Evolutionary conservation across 2,888 invertebrate genomes (phyloP).

Genomic region (Deilephila porcellus): DNA sequence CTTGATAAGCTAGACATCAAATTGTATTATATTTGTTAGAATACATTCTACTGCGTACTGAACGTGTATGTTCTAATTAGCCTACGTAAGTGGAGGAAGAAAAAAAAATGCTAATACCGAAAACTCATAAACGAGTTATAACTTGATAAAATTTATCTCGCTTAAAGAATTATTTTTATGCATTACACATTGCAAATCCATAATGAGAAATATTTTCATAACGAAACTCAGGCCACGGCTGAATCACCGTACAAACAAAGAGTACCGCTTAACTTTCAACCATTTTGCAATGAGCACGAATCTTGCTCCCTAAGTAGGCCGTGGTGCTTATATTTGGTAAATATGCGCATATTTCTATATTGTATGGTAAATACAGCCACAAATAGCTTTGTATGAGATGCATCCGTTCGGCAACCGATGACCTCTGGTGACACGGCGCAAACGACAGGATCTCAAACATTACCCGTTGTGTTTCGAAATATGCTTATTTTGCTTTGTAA

Average conservation of each 20-base stretch:
- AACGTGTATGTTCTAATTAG: too few relatives aligned
- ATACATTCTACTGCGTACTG: too few relatives aligned
- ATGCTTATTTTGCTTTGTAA: constrained; percentile 39
- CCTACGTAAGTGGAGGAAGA: too few relatives aligned
- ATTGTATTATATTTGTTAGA: too few relatives aligned
- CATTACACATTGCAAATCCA: not conserved
- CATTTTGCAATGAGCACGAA: constrained; percentile 60
- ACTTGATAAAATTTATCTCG: too few relatives aligned
- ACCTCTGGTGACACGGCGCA: constrained; percentile 58
- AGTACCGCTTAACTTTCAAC: constrained; percentile 54
- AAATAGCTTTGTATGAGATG: constrained; percentile 60
- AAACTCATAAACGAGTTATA: too few relatives aligned
- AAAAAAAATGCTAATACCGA: too few relatives aligned
- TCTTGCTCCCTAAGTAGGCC: constrained; percentile 49
- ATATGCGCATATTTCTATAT: constrained; percentile 76
- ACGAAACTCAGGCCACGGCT: not conserved
- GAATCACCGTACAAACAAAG: constrained; percentile 35
- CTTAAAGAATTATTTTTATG: not conserved
- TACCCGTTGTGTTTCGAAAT: constrained; percentile 47
- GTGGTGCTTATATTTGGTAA: constrained; percentile 54
- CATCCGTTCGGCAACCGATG: constrained; percentile 70
- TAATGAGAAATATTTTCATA: not conserved
- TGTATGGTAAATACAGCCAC: constrained; percentile 68
- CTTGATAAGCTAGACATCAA: too few relatives aligned
- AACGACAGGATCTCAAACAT: constrained; percentile 62